These are phyloP conservation scores for Zaprionus vittiger DNA, from an alignment of 1,140 invertebrate species.

Conservation along the genomic window DNA sequence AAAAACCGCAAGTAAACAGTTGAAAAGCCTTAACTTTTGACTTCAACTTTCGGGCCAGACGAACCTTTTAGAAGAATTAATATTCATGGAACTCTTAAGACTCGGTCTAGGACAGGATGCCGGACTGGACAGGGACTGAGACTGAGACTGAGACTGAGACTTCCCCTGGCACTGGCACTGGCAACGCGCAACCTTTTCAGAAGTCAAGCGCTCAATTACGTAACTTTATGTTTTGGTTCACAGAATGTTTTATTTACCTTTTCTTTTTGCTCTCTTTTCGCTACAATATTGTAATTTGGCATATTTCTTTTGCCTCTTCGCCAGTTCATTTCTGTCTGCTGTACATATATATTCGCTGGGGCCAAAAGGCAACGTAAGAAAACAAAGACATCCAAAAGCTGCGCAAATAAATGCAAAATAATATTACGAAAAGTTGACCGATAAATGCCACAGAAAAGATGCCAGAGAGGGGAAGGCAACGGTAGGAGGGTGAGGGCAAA, in stretches of 20 bases:
- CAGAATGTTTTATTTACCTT: conserved; percentile 66
- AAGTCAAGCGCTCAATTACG: conserved; percentile 66
- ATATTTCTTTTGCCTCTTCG: conserved; percentile 13
- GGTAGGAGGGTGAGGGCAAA: conserved; percentile 7
- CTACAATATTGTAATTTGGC: conserved; percentile 71
- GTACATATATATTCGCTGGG: conserved; percentile 3
- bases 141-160: neutral
- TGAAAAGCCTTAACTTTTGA: neutral
- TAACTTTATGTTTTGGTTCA: conserved; percentile 55
- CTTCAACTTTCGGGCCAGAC: too few species aligned
- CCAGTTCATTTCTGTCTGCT: neutral
- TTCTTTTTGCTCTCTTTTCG: neutral
- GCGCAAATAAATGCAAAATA: conserved; percentile 79
- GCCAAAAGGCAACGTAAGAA: conserved; percentile 56
- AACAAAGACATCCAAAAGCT: conserved; percentile 61
- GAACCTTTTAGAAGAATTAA: conserved; percentile 50
- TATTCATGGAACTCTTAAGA: conserved; percentile 39
- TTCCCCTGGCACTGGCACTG: neutral
- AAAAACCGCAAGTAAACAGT: conserved; percentile 3
- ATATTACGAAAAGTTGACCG: conserved; percentile 77
- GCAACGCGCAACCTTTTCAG: conserved; percentile 22
- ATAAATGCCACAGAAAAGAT: conserved; percentile 40
- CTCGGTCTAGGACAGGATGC: neutral
- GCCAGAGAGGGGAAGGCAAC: neutral
- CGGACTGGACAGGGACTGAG: neutral